Conservation (phyloP, 2,797 vertebrate species). For the Poecile montanus region DNA sequence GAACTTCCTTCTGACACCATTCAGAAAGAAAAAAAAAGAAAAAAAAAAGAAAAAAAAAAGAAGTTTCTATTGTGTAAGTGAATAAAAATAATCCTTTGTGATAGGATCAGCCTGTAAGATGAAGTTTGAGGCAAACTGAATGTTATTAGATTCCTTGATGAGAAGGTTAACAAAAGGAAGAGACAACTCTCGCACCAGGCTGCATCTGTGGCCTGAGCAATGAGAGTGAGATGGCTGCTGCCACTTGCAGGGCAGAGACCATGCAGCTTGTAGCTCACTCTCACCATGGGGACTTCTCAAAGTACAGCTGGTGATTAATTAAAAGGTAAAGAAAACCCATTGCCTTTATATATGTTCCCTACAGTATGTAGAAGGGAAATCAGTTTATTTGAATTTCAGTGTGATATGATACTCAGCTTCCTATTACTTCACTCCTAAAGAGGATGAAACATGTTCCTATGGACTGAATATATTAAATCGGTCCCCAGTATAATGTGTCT, state of each 20-base stretch:
- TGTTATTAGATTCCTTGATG: background rate
- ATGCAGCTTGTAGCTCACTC: background rate
- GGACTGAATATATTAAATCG: background rate
- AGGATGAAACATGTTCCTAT: background rate
- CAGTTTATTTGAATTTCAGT: background rate
- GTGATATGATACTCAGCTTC: background rate
- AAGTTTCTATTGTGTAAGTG: background rate
- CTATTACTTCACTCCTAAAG: background rate
- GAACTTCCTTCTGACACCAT: background rate
- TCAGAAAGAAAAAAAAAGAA: background rate
- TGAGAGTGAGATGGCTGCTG: background rate
- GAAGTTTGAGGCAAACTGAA: background rate
- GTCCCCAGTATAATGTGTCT: background rate
- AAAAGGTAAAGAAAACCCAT: background rate
- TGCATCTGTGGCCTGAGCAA: background rate
- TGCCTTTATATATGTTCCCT: background rate
- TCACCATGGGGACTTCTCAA: background rate
- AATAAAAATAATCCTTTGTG: background rate
- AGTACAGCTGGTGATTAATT: background rate
- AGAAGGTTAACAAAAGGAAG: background rate
- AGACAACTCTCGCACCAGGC: background rate
- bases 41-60: background rate
- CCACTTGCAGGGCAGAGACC: background rate
- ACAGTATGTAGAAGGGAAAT: background rate
- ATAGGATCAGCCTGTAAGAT: background rate